Evolutionary conservation across 1,140 invertebrate genomes (phyloP), one percentile per base, ranked within the genome.

Genomic region (Paralvinella palmiformis): DNA sequence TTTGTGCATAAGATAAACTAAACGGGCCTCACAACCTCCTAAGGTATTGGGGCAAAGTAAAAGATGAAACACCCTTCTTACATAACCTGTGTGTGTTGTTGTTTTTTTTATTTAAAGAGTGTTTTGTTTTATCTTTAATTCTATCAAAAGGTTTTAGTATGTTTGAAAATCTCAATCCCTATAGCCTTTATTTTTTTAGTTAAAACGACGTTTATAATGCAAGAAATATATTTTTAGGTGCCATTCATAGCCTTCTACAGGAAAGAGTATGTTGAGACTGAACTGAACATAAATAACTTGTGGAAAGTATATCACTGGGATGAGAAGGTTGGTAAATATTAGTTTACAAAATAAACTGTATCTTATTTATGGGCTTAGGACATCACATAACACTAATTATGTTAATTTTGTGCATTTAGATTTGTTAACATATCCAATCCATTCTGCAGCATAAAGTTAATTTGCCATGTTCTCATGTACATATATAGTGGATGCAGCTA

Each of bases 181-280:
- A 4, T 44, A 3, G 1, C 3, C 41, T 10, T n/a, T 41, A n/a
- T 10, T 41, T 41, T 10, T 41, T 41, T 41, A n/a, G 10, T 41
- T 41, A 41, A 41, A 41, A 41, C 10, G n/a, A 41, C n/a, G n/a
- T n/a, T n/a, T n/a, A n/a, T n/a, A n/a, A n/a, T n/a, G n/a, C n/a
- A n/a, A n/a, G n/a, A n/a, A n/a, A n/a, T n/a, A n/a, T 10, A 17
- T 48, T 72, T 74, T 35, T 70, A 84, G 77, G 94, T 98, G 29
- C 94, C 96, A 1, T 99, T 99, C 74, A 99, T 99, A 71, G 92
- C 94, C 0, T 98, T 97, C 78, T 99, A 99, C 74, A 85, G 96
- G 29, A 99, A 99, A 81, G 97, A 99, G 78, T 96, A 98, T 75
- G 92, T 98, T 0, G 88, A 93, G 71, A 92, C 94, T 0, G 94